Evolutionary conservation across 2,888 invertebrate genomes (phyloP).

Genomic region (Tupiocoris notatus): DNA sequence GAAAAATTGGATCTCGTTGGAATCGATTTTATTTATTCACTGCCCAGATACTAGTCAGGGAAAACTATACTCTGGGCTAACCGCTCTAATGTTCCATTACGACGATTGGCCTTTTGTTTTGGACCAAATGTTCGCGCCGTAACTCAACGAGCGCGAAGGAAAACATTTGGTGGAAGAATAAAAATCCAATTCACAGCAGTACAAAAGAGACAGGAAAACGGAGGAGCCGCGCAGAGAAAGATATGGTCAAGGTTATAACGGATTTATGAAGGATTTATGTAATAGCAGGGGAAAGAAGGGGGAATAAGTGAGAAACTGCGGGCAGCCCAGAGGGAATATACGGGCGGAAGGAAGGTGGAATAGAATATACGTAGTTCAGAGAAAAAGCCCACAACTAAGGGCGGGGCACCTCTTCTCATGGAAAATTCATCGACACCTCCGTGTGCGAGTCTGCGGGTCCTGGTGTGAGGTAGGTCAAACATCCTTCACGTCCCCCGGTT

Average conservation of each 20-base stretch:
- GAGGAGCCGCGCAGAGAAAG: neutral
- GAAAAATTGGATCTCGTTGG: no score
- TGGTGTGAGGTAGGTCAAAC: constrained; percentile 30
- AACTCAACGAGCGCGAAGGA: neutral
- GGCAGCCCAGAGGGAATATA: neutral
- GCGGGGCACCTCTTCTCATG: constrained; percentile 22
- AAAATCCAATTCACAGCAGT: neutral
- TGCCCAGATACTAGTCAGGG: no score
- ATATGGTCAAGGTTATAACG: constrained; percentile 1
- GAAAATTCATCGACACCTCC: constrained; percentile 39
- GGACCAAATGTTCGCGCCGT: neutral
- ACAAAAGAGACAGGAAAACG: neutral
- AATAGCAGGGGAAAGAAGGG: constrained; percentile 19
- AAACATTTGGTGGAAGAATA: neutral
- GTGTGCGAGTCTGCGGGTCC: neutral
- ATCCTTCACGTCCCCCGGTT: neutral
- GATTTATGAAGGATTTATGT: constrained; percentile 39
- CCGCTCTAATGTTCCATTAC: neutral
- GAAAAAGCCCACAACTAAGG: constrained; percentile 27
- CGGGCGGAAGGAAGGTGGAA: constrained; percentile 21
- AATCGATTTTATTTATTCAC: no score
- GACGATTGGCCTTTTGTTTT: neutral
- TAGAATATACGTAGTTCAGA: constrained; percentile 38
- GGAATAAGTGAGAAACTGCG: constrained; percentile 30
- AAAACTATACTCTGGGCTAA: neutral